Conservation (phyloP, 2,113 vertebrate genomes). For the Gobius niger region DNA sequence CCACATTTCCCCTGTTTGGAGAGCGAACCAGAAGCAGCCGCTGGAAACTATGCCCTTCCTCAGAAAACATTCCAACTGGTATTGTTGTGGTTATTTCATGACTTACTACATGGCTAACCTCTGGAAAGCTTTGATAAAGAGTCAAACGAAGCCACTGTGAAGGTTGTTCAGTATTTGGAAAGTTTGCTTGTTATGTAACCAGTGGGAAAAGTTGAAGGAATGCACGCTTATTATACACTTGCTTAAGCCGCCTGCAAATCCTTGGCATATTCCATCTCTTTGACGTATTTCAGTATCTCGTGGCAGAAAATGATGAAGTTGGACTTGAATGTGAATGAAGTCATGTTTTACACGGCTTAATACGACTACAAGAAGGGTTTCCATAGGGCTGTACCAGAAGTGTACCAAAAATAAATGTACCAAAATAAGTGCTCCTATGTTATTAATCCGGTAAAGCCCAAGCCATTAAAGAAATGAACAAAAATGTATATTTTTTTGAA, state of each 20-base stretch:
- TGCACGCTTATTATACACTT: no score
- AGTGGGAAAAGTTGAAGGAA: not conserved
- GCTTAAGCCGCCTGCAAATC: not conserved
- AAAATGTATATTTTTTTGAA: no score
- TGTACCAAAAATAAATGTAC: no score
- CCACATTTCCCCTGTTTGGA: constrained; percentile 22
- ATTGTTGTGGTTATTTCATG: constrained; percentile 62
- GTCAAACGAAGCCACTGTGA: not conserved
- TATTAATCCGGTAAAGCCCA: no score
- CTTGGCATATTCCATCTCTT: not conserved
- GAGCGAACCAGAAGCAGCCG: constrained; percentile 27
- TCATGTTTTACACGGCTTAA: no score
- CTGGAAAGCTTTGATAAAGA: constrained; percentile 24
- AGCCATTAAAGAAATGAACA: no score
- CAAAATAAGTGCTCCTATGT: no score
- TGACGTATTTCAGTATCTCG: no score
- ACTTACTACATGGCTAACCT: not conserved
- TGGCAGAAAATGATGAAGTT: no score
- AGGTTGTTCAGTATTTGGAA: constrained; percentile 24
- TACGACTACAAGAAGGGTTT: no score
- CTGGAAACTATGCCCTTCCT: constrained; percentile 72
- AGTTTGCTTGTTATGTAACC: constrained; percentile 4
- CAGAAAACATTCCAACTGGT: constrained; percentile 59
- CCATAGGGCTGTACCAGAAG: no score
- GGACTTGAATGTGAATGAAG: no score